Conservation (phyloP, 2,113 vertebrate species). For the Callithrix jacchus region DNA sequence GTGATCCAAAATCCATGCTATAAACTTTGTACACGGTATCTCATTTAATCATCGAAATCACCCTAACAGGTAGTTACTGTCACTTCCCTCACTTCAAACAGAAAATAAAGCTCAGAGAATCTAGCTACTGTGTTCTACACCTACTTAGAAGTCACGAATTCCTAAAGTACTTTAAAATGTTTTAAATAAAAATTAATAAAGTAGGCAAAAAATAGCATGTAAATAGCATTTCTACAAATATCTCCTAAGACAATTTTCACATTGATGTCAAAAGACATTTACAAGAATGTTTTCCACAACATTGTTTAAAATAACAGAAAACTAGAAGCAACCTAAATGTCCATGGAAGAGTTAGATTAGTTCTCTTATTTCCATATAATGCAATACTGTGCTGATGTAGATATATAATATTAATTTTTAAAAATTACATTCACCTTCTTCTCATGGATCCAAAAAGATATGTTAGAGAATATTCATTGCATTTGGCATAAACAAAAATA, state of each 20-base stretch:
- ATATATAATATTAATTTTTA: neutral
- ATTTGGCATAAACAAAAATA: neutral
- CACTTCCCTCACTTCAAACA: neutral
- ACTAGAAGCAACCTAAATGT: neutral
- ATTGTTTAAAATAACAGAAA: neutral
- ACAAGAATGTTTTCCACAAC: neutral
- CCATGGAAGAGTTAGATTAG: neutral
- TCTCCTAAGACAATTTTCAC: neutral
- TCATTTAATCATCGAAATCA: neutral
- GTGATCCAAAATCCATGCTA: neutral
- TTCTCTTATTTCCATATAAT: neutral
- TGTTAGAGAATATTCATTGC: neutral
- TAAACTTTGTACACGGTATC: neutral
- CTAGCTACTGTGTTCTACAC: neutral
- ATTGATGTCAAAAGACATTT: neutral
- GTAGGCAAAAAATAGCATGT: neutral
- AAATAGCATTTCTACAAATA: neutral
- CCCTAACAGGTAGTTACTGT: neutral
- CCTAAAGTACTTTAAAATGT: neutral
- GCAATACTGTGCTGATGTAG: neutral
- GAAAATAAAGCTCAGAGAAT: neutral
- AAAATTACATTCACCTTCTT: neutral
- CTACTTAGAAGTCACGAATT: neutral
- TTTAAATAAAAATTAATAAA: neutral
- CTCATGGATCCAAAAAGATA: neutral